These are phyloP conservation scores for Fistularia commersonii DNA, from an alignment of 2,797 vertebrate species.

Conservation along the genomic window DNA sequence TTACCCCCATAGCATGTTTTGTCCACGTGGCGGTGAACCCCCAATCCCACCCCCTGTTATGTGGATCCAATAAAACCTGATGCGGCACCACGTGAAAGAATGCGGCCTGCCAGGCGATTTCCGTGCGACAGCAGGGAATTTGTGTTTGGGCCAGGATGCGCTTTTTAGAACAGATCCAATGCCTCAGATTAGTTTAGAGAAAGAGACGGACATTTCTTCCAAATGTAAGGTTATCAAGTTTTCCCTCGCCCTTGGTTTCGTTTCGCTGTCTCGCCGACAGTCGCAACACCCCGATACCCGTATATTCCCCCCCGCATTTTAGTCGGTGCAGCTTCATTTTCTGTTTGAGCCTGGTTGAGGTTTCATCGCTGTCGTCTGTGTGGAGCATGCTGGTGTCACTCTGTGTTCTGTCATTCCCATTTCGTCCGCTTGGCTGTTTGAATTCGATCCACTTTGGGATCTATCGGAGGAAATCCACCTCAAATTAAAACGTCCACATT, in stretches of 20 bases:
- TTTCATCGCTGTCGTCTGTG: constrained; percentile 9
- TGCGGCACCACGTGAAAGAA: no score
- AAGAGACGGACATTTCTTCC: not conserved
- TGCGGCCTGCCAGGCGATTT: no score
- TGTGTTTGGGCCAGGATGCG: no score
- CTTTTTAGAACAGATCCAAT: constrained; percentile 3
- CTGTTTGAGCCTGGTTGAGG: constrained; percentile 21
- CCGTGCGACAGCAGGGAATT: no score
- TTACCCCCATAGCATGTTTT: constrained; percentile 24
- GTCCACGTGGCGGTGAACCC: no score
- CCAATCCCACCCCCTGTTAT: no score
- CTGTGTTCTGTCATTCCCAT: constrained; percentile 3
- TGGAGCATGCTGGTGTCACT: constrained; percentile 15
- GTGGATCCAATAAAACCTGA: no score
- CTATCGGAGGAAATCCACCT: constrained; percentile 19
- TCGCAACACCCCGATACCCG: not conserved
- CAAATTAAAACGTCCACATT: not conserved
- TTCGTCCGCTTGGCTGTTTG: no score
- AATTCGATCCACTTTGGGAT: not conserved
- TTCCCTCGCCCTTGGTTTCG: no score
- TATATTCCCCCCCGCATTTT: not conserved
- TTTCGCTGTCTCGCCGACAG: not conserved
- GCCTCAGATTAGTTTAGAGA: not conserved
- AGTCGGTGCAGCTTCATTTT: constrained; percentile 23
- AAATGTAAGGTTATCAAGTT: no score